A percentile compares a stretch with the other conserved stretches of the same genome.
Evolutionary conservation across 2,888 invertebrate genomes (phyloP).

Genomic region (Agrenia bidenticulata): DNA sequence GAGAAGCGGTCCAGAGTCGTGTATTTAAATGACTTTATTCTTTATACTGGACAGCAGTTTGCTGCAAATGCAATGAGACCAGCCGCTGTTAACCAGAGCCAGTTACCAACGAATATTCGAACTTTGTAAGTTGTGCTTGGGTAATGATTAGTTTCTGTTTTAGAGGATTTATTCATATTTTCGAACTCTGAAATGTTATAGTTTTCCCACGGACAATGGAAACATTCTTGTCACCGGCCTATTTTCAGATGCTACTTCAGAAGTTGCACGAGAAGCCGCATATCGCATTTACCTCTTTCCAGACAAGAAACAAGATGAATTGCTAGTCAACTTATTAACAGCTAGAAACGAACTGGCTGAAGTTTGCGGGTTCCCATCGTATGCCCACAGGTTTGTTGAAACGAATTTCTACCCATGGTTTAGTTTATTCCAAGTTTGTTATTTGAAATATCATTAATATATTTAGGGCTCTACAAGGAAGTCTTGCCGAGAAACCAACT

Average conservation of each 20-base stretch:
- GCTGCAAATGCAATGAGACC: constrained; percentile 74
- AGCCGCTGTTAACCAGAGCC: constrained; percentile 65
- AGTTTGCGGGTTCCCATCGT: constrained; percentile 85
- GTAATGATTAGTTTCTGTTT: no score
- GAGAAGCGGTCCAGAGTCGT: constrained; percentile 73
- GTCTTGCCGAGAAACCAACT: constrained; percentile 78
- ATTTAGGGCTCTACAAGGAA: constrained; percentile 80
- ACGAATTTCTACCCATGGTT: no score
- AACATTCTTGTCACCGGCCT: constrained; percentile 76
- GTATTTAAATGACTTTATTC: constrained; percentile 78
- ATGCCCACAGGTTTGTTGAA: constrained; percentile 77
- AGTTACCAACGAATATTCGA: constrained; percentile 70
- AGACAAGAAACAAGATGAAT: constrained; percentile 71
- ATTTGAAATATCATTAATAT: no score
- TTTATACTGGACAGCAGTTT: constrained; percentile 77
- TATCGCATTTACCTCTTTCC: constrained; percentile 83
- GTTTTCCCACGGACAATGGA: constrained; percentile 69
- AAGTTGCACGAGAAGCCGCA: constrained; percentile 79
- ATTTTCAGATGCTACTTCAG: constrained; percentile 78
- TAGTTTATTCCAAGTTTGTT: no score
- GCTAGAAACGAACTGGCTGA: constrained; percentile 77
- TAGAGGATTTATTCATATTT: no score
- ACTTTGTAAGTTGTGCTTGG: constrained; percentile 67
- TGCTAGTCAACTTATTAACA: constrained; percentile 71
- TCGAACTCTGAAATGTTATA: no score